Base-by-base conservation (phyloP, 2,888 invertebrate genomes). In the Clivina fossor region DNA sequence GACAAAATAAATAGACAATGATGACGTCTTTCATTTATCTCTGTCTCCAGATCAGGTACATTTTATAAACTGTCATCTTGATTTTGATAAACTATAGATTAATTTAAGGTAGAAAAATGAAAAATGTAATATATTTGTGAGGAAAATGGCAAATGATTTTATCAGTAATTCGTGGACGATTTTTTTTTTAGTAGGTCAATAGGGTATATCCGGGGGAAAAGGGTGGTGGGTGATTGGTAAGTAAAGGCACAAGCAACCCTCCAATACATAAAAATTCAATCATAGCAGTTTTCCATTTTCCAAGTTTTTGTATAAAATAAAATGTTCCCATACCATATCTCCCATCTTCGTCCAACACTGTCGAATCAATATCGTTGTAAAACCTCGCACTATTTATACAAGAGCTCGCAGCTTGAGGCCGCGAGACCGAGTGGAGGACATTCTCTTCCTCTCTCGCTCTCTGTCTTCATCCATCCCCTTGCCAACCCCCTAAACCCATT, bases 261-360 rank as follows among this genome's bases (percentile, higher is more conserved):
- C 49, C 28, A 53, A 53, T 53, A 53, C 53, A 53, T 53, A 53
- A 53, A 53, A 53, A 53, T 53, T 53, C 50, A 50, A 50, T 50
- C 53, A 53, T 53, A 53, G 53, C 53, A 53, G 44, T 53, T 53
- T 53, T 53, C 53, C 53, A 53, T 53, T 53, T 53, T 53, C 53
- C 53, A 53, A 53, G 35, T 53, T 53, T 53, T 53, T 53, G 53
- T 53, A 53, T 53, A 43, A 65, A 63, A 63, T 60, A 64, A 61
- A 61, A 57, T 59, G 56, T 61, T 55, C 57, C 40, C 58, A 53
- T 61, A 58, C 58, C 54, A 32, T 43, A 28, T 26, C 30, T 41
- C 44, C 46, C 41, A 47, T 58, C 57, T 58, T 59, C 60, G 62
- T 60, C 57, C 49, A 56, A 53, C 58, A 61, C 55, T 57, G 54